A percentile compares a stretch with the other conserved stretches of the same genome.
Conservation (phyloP, 1,140 invertebrate genomes). For the Diuraphis noxia region DNA sequence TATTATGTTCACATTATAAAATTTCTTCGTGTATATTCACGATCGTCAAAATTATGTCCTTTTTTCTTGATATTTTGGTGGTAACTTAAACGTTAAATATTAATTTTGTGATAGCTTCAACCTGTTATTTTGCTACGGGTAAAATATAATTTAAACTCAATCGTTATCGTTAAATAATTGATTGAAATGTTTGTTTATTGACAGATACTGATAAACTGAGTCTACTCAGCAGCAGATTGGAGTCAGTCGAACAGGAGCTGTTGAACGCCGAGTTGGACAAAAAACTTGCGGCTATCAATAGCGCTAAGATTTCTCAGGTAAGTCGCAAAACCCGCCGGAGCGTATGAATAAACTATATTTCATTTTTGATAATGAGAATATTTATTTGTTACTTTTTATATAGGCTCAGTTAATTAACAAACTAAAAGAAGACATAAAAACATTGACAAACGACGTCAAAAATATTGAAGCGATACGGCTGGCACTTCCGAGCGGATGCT, state of each 20-base stretch:
- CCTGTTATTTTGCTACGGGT: no score
- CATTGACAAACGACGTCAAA: slow-evolving; percentile 76
- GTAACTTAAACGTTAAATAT: not conserved
- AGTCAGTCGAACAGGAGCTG: slow-evolving; percentile 74
- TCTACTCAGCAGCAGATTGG: slow-evolving; percentile 73
- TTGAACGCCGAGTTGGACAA: slow-evolving; percentile 74
- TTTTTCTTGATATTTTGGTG: no score
- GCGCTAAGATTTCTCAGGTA: slow-evolving; percentile 66
- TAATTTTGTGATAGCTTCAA: no score
- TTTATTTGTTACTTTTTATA: slow-evolving; percentile 55
- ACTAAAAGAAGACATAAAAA: slow-evolving; percentile 78
- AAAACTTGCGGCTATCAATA: slow-evolving; percentile 72
- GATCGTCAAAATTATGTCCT: no score
- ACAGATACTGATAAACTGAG: slow-evolving; percentile 71
- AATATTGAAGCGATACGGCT: slow-evolving; percentile 85
- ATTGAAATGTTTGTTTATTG: slow-evolving; percentile 54
- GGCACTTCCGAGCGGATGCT: slow-evolving; percentile 82
- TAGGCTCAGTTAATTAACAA: slow-evolving; percentile 79
- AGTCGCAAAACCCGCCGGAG: not conserved
- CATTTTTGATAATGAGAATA: not conserved
- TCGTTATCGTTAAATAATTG: not conserved
- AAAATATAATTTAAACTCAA: not conserved
- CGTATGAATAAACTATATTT: not conserved
- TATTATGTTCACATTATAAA: not conserved
- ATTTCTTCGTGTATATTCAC: no score